These are phyloP conservation scores for Actinopyga echinites DNA, from an alignment of 53 echinoderm and acorn worm genomes.

Conservation along the genomic window DNA sequence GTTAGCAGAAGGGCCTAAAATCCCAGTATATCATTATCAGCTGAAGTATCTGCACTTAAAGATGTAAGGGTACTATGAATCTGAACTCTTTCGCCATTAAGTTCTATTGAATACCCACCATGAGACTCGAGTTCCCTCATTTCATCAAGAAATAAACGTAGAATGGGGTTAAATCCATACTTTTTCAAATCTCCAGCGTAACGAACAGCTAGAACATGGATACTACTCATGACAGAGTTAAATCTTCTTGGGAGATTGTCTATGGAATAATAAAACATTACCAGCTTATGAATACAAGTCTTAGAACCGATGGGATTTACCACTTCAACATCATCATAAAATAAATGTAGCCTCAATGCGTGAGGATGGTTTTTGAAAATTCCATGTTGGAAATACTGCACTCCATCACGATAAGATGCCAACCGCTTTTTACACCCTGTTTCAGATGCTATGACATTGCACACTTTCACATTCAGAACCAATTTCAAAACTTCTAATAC, in stretches of 20 bases:
- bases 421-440: neutral
- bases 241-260: conserved; percentile 55
- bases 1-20: conserved; percentile 75
- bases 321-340: conserved; percentile 67
- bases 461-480: conserved; percentile 14
- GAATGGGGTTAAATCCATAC: conserved; percentile 62
- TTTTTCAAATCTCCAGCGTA: conserved; percentile 46
- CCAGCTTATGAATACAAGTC: conserved; percentile 47
- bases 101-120: neutral
- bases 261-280: conserved; percentile 56
- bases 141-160: conserved; percentile 55
- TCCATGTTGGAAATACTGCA: conserved; percentile 21
- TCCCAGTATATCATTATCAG: conserved; percentile 65
- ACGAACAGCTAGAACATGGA: conserved; percentile 51
- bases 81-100: neutral
- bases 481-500: conserved; percentile 31
- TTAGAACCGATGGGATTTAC: conserved; percentile 61
- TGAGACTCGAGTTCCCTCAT: conserved; percentile 58
- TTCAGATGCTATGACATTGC: conserved; percentile 17
- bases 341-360: conserved; percentile 53
- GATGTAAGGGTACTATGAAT: conserved; percentile 54
- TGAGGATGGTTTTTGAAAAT: conserved; percentile 28
- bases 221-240: conserved; percentile 51
- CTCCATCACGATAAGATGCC: conserved; percentile 11
- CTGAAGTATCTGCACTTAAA: conserved; percentile 56